Percentiles rank a stretch among this genome's conserved stretches.
phyloP scores from a whole-genome alignment of 2,797 vertebrate genomes.

The Myotis myotis region DNA sequence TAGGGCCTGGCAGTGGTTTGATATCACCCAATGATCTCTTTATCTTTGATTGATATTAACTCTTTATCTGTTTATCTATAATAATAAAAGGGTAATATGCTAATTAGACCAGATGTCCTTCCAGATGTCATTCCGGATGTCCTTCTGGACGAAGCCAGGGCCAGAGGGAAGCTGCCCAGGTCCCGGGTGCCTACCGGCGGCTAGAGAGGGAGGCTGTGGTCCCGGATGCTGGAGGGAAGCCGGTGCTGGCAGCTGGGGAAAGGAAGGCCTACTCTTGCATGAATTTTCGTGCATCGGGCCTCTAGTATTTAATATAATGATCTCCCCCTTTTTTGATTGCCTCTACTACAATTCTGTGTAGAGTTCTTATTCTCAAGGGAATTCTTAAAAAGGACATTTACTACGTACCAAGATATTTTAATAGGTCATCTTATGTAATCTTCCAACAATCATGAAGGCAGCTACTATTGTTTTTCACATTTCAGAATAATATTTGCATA shows the following conservation, averaged over 20 bases:
- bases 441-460: background rate
- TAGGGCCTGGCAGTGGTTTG: background rate
- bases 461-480: background rate
- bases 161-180: no score
- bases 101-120: no score
- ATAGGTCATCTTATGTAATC: background rate
- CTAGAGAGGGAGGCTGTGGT: no score
- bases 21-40: background rate
- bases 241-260: no score
- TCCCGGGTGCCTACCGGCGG: no score
- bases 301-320: background rate
- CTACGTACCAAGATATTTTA: background rate
- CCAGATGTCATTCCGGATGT: no score
- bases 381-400: background rate
- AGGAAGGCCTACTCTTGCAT: no score
- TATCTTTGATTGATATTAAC: conserved; percentile 38
- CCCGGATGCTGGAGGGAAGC: no score
- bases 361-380: background rate
- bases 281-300: no score
- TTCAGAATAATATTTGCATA: background rate
- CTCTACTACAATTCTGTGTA: background rate
- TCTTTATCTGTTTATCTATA: background rate
- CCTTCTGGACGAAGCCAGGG: no score
- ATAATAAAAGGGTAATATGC: no score
- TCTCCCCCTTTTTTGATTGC: background rate